Percentiles rank a stretch among this genome's conserved stretches.
Evolutionary conservation across 2,797 vertebrate species (phyloP).

Genomic region (Botia kubotai): DNA sequence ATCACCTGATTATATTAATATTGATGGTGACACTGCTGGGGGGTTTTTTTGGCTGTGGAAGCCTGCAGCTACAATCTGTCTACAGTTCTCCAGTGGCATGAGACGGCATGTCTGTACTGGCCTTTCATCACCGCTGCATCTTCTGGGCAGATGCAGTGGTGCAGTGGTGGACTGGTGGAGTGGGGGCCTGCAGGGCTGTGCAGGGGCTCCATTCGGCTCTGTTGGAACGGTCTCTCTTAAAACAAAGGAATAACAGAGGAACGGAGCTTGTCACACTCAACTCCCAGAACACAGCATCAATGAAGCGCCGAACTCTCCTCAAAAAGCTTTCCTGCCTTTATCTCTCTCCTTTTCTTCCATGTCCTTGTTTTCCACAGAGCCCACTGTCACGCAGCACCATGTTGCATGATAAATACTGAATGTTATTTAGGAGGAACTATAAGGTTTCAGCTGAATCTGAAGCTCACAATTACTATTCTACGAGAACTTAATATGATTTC

Average conservation of each 20-base stretch:
- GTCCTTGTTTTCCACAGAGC: constrained; percentile 27
- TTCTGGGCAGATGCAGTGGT: constrained; percentile 32
- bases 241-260: constrained; percentile 43
- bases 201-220: constrained; percentile 18
- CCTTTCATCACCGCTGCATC: constrained; percentile 50
- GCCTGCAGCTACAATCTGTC: constrained; percentile 51
- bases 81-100: constrained; percentile 42
- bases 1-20: constrained; percentile 48
- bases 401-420: constrained; percentile 47
- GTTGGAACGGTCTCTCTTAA: constrained; percentile 37
- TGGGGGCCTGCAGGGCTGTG: constrained; percentile 21
- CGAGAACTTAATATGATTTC: neutral
- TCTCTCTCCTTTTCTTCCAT: constrained; percentile 15
- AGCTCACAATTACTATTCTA: constrained; percentile 13
- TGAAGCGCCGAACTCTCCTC: constrained; percentile 1
- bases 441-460: constrained; percentile 9
- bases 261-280: constrained; percentile 29
- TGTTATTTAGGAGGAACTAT: constrained; percentile 17
- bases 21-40: constrained; percentile 37
- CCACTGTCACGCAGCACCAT: constrained; percentile 34
- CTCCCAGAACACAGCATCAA: constrained; percentile 15
- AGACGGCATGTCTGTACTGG: constrained; percentile 37
- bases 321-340: constrained; percentile 8
- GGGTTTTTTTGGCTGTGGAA: constrained; percentile 40
- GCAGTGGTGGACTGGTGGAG: constrained; percentile 12